Evolutionary conservation across 2,113 vertebrate species (phyloP).

Genomic region (Ochotona princeps): DNA sequence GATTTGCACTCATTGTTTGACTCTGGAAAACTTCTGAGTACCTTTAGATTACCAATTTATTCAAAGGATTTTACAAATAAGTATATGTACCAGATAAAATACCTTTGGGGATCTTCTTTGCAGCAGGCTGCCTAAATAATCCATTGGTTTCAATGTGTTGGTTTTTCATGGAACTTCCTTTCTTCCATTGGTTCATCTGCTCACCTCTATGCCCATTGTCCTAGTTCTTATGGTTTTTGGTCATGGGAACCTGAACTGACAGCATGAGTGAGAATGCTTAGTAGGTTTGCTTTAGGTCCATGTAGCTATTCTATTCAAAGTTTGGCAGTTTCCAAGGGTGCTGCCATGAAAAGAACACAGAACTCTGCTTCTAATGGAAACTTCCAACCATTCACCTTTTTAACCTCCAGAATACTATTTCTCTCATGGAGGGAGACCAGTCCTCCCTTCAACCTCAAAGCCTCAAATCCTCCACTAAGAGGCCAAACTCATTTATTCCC

Average conservation of each 20-base stretch:
- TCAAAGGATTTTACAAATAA: not conserved
- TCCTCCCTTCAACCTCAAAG: not conserved
- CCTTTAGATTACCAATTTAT: not conserved
- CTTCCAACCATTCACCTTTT: not conserved
- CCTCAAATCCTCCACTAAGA: not conserved
- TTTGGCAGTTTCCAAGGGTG: not conserved
- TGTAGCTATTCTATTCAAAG: not conserved
- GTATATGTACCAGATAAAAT: not conserved
- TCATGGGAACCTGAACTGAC: not conserved
- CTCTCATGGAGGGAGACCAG: not conserved
- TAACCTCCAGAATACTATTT: not conserved
- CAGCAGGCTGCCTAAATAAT: not conserved
- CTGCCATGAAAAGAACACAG: not conserved
- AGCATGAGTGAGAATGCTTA: not conserved
- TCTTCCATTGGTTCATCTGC: not conserved
- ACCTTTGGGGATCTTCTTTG: not conserved
- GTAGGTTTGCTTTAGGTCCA: not conserved
- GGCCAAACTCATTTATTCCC: conserved; percentile 1
- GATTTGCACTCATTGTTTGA: not conserved
- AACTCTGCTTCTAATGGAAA: conserved; percentile 29
- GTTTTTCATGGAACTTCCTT: not conserved
- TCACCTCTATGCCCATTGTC: not conserved
- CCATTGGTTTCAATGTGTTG: not conserved
- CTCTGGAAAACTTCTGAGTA: not conserved
- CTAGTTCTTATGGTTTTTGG: not conserved